Evolutionary conservation across 2,113 vertebrate species (phyloP).

Genomic region (Hippolais icterina): DNA sequence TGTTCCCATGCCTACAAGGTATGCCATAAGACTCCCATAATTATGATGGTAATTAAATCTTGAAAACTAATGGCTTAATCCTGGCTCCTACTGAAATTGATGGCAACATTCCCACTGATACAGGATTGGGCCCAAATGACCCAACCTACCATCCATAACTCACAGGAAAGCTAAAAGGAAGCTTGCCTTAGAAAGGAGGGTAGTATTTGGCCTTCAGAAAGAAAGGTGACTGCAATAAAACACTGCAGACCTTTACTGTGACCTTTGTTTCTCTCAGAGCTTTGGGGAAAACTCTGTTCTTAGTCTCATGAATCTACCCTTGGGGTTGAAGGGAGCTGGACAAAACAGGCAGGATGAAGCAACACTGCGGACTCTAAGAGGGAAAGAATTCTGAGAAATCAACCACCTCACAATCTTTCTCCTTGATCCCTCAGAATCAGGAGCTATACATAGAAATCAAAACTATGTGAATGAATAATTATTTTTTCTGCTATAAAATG

Average conservation of each 20-base stretch:
- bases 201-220: background rate
- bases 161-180: background rate
- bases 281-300: background rate
- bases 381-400: background rate
- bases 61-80: constrained; percentile 53
- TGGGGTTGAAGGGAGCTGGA: background rate
- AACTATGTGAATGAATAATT: background rate
- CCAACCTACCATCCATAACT: background rate
- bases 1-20: constrained; percentile 41
- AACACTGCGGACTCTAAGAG: background rate
- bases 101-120: constrained; percentile 1
- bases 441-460: background rate
- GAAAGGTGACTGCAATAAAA: constrained; percentile 26
- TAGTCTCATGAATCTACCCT: background rate
- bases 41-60: constrained; percentile 39
- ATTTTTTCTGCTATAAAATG: background rate
- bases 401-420: background rate
- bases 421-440: background rate
- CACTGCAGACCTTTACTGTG: background rate
- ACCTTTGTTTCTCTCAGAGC: constrained; percentile 1
- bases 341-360: background rate
- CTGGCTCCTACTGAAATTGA: background rate
- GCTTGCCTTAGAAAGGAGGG: background rate
- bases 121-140: background rate
- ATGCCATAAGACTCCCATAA: constrained; percentile 26